These are phyloP conservation scores for Uropetala carovei DNA, from an alignment of 2,888 invertebrate species.

Conservation along the genomic window DNA sequence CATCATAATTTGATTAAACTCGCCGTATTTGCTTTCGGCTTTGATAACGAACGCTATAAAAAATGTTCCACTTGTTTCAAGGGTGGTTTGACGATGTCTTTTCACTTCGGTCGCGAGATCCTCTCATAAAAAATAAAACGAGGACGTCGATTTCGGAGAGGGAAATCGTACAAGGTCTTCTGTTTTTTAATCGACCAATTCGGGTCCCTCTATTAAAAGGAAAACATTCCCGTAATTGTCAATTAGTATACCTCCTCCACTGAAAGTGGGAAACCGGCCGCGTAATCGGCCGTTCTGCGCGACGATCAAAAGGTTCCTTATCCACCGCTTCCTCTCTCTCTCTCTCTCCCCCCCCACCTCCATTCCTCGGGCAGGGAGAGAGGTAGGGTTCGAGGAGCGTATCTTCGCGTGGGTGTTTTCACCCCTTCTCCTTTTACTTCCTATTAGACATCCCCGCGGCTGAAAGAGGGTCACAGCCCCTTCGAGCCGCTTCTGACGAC, in stretches of 20 bases:
- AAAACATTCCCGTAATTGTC: background rate
- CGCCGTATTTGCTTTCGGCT: background rate
- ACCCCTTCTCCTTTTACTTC: too few relatives aligned
- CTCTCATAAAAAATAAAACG: background rate
- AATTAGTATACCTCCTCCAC: background rate
- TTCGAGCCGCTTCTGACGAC: conserved; percentile 12
- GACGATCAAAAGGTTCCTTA: conserved; percentile 3
- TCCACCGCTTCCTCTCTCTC: background rate
- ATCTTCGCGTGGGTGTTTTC: background rate
- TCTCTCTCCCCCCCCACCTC: background rate
- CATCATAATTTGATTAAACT: too few relatives aligned
- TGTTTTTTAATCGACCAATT: background rate
- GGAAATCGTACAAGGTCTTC: conserved; percentile 8
- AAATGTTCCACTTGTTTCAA: background rate
- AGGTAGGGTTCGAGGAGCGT: background rate
- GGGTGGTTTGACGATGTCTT: background rate
- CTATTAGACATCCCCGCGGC: conserved; percentile 4
- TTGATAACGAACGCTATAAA: background rate
- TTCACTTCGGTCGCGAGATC: background rate
- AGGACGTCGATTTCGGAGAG: background rate
- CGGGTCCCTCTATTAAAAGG: background rate
- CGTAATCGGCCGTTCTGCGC: conserved; percentile 16
- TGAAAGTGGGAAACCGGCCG: conserved; percentile 1
- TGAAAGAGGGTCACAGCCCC: background rate
- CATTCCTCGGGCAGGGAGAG: background rate